Conservation (phyloP, 2,113 vertebrate species). For the Chaetops frenatus region DNA sequence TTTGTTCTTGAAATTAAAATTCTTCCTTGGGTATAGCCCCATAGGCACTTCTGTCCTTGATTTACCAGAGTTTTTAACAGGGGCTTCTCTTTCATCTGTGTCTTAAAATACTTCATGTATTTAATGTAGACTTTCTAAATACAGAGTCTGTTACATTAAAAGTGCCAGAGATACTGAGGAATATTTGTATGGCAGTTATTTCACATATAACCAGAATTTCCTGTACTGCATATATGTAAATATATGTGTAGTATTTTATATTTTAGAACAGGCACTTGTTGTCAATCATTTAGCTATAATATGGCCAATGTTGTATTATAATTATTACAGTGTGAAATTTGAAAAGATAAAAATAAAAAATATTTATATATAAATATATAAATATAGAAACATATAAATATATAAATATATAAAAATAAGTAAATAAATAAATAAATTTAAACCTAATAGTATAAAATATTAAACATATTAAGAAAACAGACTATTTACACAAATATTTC, state of each 20-base stretch:
- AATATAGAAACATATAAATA: background rate
- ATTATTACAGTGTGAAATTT: background rate
- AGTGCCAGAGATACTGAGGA: background rate
- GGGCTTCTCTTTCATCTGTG: background rate
- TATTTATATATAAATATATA: background rate
- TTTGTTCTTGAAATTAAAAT: background rate
- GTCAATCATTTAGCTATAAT: background rate
- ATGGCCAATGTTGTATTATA: background rate
- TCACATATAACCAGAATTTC: background rate
- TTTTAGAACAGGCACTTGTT: background rate
- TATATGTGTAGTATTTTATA: background rate
- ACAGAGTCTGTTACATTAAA: background rate
- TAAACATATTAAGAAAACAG: background rate
- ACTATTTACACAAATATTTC: background rate
- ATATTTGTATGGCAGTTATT: background rate
- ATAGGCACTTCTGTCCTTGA: background rate
- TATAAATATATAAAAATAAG: background rate
- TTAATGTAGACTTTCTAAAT: background rate
- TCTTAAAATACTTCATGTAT: background rate
- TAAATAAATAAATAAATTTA: no score
- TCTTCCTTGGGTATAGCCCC: background rate
- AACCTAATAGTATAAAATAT: background rate
- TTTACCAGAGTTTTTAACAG: background rate
- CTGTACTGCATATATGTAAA: fast-evolving
- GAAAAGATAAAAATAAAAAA: background rate